phyloP scores from a whole-genome alignment of 2,888 invertebrate species.

The Mythimna ferrago region DNA sequence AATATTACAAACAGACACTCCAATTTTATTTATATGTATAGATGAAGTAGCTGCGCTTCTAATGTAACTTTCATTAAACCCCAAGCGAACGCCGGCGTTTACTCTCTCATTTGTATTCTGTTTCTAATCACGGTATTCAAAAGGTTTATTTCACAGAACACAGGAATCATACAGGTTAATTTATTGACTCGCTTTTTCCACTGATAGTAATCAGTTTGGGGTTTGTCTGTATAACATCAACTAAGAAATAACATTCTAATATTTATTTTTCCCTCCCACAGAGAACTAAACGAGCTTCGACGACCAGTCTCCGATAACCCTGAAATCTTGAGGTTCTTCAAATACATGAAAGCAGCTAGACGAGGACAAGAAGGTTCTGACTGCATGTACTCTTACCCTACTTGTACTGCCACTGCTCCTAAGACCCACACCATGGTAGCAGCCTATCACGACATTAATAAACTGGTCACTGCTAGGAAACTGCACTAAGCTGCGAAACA shows the following conservation, averaged over 20 bases:
- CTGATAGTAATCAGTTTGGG: not conserved
- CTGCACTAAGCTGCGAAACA: slow-evolving; percentile 68
- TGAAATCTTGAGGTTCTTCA: slow-evolving; percentile 96
- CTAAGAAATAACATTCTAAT: not conserved
- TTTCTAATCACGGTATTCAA: too few relatives aligned
- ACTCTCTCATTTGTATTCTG: too few relatives aligned
- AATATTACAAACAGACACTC: too few relatives aligned
- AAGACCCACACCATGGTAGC: slow-evolving; percentile 96
- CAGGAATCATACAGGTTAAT: too few relatives aligned
- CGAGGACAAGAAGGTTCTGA: slow-evolving; percentile 95
- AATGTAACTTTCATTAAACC: too few relatives aligned
- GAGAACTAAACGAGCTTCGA: slow-evolving; percentile 96
- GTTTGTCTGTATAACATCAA: not conserved
- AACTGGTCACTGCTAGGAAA: slow-evolving; percentile 95
- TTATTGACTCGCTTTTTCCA: not conserved
- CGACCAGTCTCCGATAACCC: slow-evolving; percentile 96
- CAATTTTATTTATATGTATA: too few relatives aligned
- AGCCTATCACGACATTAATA: slow-evolving; percentile 96
- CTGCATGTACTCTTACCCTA: slow-evolving; percentile 92
- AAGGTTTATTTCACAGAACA: too few relatives aligned
- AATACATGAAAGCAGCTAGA: slow-evolving; percentile 97
- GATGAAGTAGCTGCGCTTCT: too few relatives aligned
- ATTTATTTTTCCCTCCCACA: slow-evolving; percentile 76
- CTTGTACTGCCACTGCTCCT: slow-evolving; percentile 92
- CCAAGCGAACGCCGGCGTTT: too few relatives aligned